Evolutionary conservation across 2,888 invertebrate species (phyloP), one percentile per base, ranked within the genome.

Genomic region (Resseliella maxima): DNA sequence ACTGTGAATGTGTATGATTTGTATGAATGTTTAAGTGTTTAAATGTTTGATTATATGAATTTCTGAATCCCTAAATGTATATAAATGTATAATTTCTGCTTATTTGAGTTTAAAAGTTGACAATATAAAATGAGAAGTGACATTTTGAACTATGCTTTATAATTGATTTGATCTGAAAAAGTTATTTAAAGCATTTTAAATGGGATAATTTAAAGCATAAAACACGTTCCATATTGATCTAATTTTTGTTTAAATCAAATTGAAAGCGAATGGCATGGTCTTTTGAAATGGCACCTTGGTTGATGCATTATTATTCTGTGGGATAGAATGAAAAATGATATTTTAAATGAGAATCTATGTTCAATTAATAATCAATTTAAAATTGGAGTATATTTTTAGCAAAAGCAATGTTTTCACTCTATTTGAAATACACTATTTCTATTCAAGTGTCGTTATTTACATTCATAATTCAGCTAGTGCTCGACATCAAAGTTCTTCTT

Each of bases 101-200:
- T n/a, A n/a, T n/a, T n/a, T n/a, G n/a, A n/a, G 41, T 8, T 12
- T 12, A 50, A 50, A 50, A 50, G 46, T 50, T 12, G 12, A 41
- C 41, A 18, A 15, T 50, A 50, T 50, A 50, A 50, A 50, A 18
- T 50, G 8, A 12, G 41, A 41, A 12, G 41, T 12, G 50, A 50
- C 15, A 21, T 50, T 50, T 21, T 21, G 50, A 21, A 50, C 15
- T 50, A 18, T 50, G 2, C 3, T 50, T 50, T 59, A 24, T 59
- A 27, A 59, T 59, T 59, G 59, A 59, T 59, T 59, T 59, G 59
- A 59, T 6, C 24, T 59, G 59, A 24, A 59, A n/a, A n/a, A 59
- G 59, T 27, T 27, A 59, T 59, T 59, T 24, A 27, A 24, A 59
- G 46, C 8, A 50, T 50, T 50, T 50, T 50, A 18, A 15, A 18